Percentiles rank a stretch among this genome's conserved stretches.
Conservation (phyloP, 92 coral and sea anemone species). For the Actinernus sp. region DNA sequence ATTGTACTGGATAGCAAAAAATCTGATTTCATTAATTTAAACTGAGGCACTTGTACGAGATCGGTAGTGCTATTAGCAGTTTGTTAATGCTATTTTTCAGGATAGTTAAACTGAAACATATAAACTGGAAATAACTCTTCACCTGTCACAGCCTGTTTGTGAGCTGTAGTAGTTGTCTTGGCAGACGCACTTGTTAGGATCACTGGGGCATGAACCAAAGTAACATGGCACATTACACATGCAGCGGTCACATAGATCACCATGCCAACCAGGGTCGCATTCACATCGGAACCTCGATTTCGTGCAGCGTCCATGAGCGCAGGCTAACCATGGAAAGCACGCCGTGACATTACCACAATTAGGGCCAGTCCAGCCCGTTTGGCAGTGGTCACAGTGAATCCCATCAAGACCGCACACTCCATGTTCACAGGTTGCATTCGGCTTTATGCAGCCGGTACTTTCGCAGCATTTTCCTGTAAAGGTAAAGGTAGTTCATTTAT, state of each 20-base stretch:
- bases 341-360: slow-evolving; percentile 75
- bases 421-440: slow-evolving; percentile 81
- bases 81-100: too few relatives aligned
- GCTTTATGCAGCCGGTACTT: slow-evolving; percentile 67
- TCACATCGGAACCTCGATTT: slow-evolving; percentile 84
- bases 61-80: too few relatives aligned
- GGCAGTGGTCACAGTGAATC: slow-evolving; percentile 62
- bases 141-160: slow-evolving; percentile 86
- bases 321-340: slow-evolving; percentile 86
- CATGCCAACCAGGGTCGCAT: slow-evolving; percentile 92
- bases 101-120: too few relatives aligned
- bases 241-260: slow-evolving; percentile 89
- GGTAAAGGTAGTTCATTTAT: too few relatives aligned
- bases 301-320: slow-evolving; percentile 79
- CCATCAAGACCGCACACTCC: slow-evolving; percentile 84
- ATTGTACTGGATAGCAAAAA: too few relatives aligned
- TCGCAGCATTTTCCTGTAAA: slow-evolving; percentile 83
- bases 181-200: slow-evolving; percentile 85
- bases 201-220: slow-evolving; percentile 80
- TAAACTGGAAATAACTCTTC: too few relatives aligned
- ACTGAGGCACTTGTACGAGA: too few relatives aligned
- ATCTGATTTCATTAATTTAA: too few relatives aligned
- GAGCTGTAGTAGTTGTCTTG: slow-evolving; percentile 68
- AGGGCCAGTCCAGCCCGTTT: slow-evolving; percentile 76
- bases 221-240: slow-evolving; percentile 69